Percentiles rank a stretch among this genome's conserved stretches.
Evolutionary conservation across 2,797 vertebrate genomes (phyloP).

Genomic region (Catamblyrhynchus diadema): DNA sequence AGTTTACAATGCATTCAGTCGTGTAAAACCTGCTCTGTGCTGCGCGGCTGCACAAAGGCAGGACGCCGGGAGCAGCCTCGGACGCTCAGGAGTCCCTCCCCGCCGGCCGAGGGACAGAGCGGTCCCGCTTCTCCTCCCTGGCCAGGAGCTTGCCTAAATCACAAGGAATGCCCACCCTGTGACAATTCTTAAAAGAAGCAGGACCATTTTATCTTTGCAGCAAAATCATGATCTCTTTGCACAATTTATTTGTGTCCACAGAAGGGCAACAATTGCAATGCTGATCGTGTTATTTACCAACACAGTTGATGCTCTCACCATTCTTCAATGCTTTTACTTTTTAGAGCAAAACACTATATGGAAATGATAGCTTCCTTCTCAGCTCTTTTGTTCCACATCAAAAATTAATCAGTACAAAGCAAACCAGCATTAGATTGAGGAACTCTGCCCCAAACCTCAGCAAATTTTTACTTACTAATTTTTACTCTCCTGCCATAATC

Average conservation of each 20-base stretch:
- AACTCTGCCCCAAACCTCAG: not conserved
- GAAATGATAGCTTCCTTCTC: not conserved
- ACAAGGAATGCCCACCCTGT: accelerated
- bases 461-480: not conserved
- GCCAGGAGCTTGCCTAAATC: not conserved
- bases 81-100: not conserved
- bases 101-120: not conserved
- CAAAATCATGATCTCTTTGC: not conserved
- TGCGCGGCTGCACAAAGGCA: not conserved
- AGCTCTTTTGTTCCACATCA: not conserved
- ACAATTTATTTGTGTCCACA: not conserved
- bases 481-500: not conserved
- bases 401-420: not conserved
- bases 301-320: not conserved
- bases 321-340: not conserved
- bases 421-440: not conserved
- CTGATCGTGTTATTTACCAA: not conserved
- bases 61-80: not conserved
- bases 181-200: not conserved
- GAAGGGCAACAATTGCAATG: not conserved
- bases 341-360: not conserved
- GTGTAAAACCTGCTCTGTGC: not conserved
- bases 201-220: not conserved
- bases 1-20: slow-evolving; percentile 9
- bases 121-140: not conserved